Evolutionary conservation across 2,888 invertebrate genomes (phyloP), one percentile per base, ranked within the genome.

Genomic region (Dasysyrphus albostriatus): DNA sequence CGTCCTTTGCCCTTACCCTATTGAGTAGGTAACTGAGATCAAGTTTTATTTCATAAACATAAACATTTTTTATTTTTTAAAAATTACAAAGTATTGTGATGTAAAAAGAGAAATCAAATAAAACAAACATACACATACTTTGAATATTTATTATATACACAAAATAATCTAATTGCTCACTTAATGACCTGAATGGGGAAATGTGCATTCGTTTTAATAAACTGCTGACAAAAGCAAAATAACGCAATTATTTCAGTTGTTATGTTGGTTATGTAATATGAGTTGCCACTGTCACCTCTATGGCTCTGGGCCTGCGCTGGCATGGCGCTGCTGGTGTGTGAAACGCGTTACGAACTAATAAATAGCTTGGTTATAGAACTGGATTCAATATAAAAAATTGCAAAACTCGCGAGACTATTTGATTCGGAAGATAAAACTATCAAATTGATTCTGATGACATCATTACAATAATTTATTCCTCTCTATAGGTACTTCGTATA

Each of bases 181-280:
- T 51, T 59, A 59, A 59, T 49, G 73, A 73, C 58, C 34, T 73
- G 61, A 12, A 63, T 61, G 61, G 51, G 74, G 74, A 74, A 74
- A 74, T 74, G 34, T 74, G 63, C 51, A 63, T 61, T 74, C 24
- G 51, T 58, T 61, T 24, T 24, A 70, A 58, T 51, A 61, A 24
- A 63, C 51, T 51, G 39, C 37, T 74, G 51, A 74, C 63, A 74
- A 37, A 63, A 49, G 51, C 49, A 39, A 61, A 61, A 63, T 16
- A 74, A 39, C 7, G 34, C 34, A 51, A 49, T 51, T 67, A 67
- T 51, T 49, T 67, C 29, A 67, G 19, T 34, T 24, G 37, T 5
- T 16, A 65, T 12, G 16, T 14, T 19, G 29, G 14, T 67, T 67
- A 67, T 67, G 67, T 37, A 51, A 67, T 51, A 8, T 51, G 34